These are phyloP conservation scores for Cherax quadricarinatus DNA, from an alignment of 1,140 invertebrate genomes.

Conservation along the genomic window DNA sequence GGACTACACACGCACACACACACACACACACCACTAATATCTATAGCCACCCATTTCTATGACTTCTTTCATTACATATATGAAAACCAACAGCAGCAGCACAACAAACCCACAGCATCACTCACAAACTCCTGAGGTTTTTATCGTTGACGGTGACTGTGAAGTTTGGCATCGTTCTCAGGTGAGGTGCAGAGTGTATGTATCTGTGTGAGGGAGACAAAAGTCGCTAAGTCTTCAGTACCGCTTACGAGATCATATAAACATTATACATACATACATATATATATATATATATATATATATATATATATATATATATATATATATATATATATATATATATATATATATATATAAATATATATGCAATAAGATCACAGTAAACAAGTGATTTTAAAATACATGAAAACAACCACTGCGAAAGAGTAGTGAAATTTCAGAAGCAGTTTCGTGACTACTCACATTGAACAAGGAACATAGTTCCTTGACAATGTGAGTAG, in stretches of 20 bases:
- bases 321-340: neutral
- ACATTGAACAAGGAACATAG: too few species aligned
- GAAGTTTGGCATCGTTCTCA: constrained; percentile 30
- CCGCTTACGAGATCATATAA: too few species aligned
- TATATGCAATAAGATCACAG: too few species aligned
- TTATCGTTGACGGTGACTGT: constrained; percentile 30
- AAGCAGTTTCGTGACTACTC: too few species aligned
- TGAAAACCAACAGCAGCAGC: neutral
- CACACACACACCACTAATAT: neutral
- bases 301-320: neutral
- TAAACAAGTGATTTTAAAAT: too few species aligned
- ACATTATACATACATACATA: too few species aligned
- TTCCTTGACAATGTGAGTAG: too few species aligned
- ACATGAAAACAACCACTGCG: too few species aligned
- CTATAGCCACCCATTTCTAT: neutral
- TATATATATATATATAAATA: too few species aligned
- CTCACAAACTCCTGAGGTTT: constrained; percentile 37
- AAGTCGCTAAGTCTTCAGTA: too few species aligned
- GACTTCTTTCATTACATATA: neutral
- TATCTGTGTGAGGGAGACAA: constrained; percentile 13
- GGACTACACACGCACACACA: neutral
- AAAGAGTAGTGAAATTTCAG: too few species aligned
- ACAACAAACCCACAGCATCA: neutral
- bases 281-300: neutral
- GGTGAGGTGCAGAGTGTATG: constrained; percentile 35